These are phyloP conservation scores for Amiota communis DNA, from an alignment of 2,888 invertebrate genomes.

Conservation along the genomic window DNA sequence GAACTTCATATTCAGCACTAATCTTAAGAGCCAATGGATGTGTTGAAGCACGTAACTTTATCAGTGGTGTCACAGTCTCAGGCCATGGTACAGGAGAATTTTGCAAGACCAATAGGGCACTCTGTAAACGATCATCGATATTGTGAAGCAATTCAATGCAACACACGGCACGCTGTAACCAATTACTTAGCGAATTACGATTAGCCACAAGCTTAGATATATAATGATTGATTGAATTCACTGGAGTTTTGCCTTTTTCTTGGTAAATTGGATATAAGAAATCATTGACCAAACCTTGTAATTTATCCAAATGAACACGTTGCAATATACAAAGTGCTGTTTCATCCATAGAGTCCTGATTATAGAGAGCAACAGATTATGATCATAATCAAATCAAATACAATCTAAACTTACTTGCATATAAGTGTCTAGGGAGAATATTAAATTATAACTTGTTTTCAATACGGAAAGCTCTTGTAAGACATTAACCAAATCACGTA, in stretches of 20 bases:
- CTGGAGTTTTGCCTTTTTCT: slow-evolving; percentile 68
- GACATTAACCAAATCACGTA: slow-evolving; percentile 66
- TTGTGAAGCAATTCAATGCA: slow-evolving; percentile 70
- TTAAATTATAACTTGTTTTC: slow-evolving; percentile 70
- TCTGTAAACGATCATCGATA: slow-evolving; percentile 70
- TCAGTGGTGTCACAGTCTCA: slow-evolving; percentile 62
- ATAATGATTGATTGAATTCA: slow-evolving; percentile 67
- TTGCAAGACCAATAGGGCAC: slow-evolving; percentile 69
- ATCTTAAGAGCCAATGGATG: slow-evolving; percentile 71
- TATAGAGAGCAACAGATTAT: slow-evolving; percentile 17
- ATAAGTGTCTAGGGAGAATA: slow-evolving; percentile 71
- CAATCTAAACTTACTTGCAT: slow-evolving; percentile 50
- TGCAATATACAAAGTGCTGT: slow-evolving; percentile 70
- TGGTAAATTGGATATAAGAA: slow-evolving; percentile 72
- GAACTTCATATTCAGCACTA: slow-evolving; percentile 69
- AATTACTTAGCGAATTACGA: slow-evolving; percentile 65
- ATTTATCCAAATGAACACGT: slow-evolving; percentile 68
- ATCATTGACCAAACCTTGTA: slow-evolving; percentile 68
- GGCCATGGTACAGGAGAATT: slow-evolving; percentile 72
- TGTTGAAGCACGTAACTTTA: slow-evolving; percentile 69
- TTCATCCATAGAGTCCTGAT: slow-evolving; percentile 69
- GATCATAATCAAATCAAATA: background rate
- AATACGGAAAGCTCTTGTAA: slow-evolving; percentile 69
- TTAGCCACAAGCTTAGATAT: slow-evolving; percentile 67
- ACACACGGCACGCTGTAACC: slow-evolving; percentile 69